Base-by-base conservation (phyloP, 2,113 vertebrate genomes). In the Campylomormyrus numenius region DNA sequence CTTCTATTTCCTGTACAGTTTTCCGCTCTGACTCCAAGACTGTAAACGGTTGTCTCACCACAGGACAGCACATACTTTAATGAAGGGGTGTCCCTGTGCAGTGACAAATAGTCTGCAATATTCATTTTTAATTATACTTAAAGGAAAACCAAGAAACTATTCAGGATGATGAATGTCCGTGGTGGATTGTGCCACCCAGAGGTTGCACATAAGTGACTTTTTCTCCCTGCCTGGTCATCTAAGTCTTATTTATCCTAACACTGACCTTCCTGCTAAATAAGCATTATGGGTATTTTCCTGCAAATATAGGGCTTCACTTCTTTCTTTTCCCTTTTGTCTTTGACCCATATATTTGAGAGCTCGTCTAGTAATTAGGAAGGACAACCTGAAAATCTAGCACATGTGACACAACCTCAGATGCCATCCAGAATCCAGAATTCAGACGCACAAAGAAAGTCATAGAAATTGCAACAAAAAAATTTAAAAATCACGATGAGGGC, bases 191-290 rank as follows among this genome's bases (percentile, higher is more conserved):
- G 42, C 88, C 66, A 49, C 58, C 66, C 46, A 48, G 70, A 90
- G 83, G 52, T 88, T 87, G n/a, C 13, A 48, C 42, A 48, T 45
- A 49, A 49, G 45, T 85, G 70, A 66, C 62, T 66, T 27, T 31
- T 85, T 48, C 39, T 85, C 24, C 45, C 85, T 89, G 77, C n/a
- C 0, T 62, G 58, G 89, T 87, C 70, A 27, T 90, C 24, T 89
- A 88, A 53, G 88, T 90, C 50, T 92, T 89, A 90, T 89, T 90
- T 27, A 88, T 27, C 88, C 89, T 74, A 49, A 31, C 49, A 6
- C 9, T 91, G 89, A 91, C 90, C 90, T 93, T 91, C 90, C 83
- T 90, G 77, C 88, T 89, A 93, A 92, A 90, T 48, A 88, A 89
- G 70, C 58, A 48, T 89, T 89, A 80, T 27, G 48, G 84, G 48